Evolutionary conservation across 2,113 vertebrate species (phyloP), one percentile per base, ranked within the genome.

Genomic region (Coracopsis vasa): DNA sequence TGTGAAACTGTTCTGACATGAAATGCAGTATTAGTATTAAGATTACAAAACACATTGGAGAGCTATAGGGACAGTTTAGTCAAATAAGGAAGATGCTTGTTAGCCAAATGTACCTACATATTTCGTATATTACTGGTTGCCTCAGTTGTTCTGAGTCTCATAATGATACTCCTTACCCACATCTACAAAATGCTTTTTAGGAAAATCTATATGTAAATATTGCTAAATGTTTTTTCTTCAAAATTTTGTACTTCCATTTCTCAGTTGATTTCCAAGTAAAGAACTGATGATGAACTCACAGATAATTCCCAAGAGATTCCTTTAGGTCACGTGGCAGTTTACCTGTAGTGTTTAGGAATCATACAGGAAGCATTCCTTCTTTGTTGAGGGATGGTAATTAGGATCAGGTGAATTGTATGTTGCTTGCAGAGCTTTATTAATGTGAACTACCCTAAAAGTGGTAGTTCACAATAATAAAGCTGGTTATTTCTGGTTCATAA

Each of bases 401-500:
- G 41, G 47, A 75, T 33, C 25, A 13, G 24, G 53, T 74, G 19
- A 75, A 79, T 37, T 48, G 11, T 28, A 4, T 60, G 74, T 80
- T 85, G 67, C 24, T 77, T 70, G n/a, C 15, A 51, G 42, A 69
- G 27, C 4, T 88, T 80, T 60, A 11, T 27, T 77, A 75, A 56
- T 31, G 10, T 19, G 47, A 94, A 67, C 73, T 62, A 74, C 44
- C 27, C 21, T 82, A 60, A 78, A 95, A 92, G 51, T 15, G 44
- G 65, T 79, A 93, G 67, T 80, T 89, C 64, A 56, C 28, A 39
- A 84, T 91, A 93, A 90, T 64, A 94, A 78, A 88, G 61, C 42
- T 82, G 66, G 70, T 75, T 93, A 82, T 90, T 96, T 94, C 83
- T 85, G 73, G 25, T 75, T 95, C 90, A 90, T 88, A 95, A 90